Evolutionary conservation across 2,113 vertebrate species (phyloP).

Genomic region (Neofelis nebulosa): DNA sequence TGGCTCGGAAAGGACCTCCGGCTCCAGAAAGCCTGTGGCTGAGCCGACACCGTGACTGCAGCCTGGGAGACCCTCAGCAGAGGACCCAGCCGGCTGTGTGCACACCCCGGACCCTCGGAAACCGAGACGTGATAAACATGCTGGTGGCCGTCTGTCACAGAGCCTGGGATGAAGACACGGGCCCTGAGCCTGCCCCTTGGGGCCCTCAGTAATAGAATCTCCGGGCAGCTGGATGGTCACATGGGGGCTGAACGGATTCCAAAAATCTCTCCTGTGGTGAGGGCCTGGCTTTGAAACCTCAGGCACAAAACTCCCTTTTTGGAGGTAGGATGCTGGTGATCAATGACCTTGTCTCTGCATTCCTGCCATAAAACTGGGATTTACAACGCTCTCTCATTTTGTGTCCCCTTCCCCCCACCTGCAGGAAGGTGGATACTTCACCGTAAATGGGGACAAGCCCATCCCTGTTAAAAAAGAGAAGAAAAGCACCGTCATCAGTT

Average conservation of each 20-base stretch:
- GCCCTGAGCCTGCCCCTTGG: neutral
- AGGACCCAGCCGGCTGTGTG: neutral
- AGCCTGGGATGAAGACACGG: neutral
- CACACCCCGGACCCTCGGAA: neutral
- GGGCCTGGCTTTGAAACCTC: neutral
- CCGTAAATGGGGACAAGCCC: neutral
- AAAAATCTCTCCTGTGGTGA: neutral
- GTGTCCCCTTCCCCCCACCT: neutral
- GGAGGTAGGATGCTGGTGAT: neutral
- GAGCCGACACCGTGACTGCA: accelerated
- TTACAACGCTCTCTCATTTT: neutral
- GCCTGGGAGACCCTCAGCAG: neutral
- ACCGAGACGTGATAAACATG: neutral
- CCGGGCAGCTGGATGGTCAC: neutral
- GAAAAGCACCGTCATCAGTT: neutral
- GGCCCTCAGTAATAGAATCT: neutral
- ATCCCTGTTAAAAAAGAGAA: neutral
- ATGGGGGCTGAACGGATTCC: neutral
- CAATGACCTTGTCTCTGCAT: no score
- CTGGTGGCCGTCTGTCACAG: neutral
- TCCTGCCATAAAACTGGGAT: neutral
- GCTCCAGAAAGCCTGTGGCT: neutral
- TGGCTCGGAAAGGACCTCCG: neutral
- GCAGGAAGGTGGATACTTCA: neutral
- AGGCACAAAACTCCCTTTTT: neutral